phyloP scores from a whole-genome alignment of 2,797 vertebrate species.

The Parauchenoglanis ngamensis region DNA sequence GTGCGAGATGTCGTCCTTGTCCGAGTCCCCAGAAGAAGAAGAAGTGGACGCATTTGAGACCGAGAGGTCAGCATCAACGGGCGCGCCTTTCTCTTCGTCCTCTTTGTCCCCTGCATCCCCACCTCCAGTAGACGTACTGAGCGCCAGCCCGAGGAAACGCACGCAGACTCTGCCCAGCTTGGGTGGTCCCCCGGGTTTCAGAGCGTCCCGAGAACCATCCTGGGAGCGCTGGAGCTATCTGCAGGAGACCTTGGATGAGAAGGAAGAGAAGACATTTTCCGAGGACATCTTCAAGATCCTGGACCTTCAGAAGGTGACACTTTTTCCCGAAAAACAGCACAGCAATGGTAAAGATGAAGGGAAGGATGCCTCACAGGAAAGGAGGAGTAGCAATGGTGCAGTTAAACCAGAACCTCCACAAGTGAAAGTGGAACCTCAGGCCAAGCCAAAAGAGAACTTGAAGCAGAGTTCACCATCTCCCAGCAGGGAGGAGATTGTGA shows the following conservation, averaged over 20 bases:
- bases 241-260: slow-evolving; percentile 69
- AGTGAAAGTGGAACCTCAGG: slow-evolving; percentile 32
- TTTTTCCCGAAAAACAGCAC: slow-evolving; percentile 46
- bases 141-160: slow-evolving; percentile 81
- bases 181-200: slow-evolving; percentile 66
- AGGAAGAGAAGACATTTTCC: slow-evolving; percentile 80
- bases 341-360: slow-evolving; percentile 42
- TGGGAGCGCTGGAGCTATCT: slow-evolving; percentile 70
- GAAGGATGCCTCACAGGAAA: slow-evolving; percentile 33
- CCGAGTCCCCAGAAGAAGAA: slow-evolving; percentile 73
- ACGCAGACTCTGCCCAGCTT: slow-evolving; percentile 90
- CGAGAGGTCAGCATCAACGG: slow-evolving; percentile 46
- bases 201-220: slow-evolving; percentile 61
- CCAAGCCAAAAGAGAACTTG: neutral
- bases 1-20: slow-evolving; percentile 65
- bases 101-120: slow-evolving; percentile 8
- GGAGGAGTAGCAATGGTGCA: slow-evolving; percentile 57
- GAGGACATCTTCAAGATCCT: slow-evolving; percentile 86
- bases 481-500: slow-evolving; percentile 29
- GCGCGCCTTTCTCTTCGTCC: neutral
- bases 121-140: slow-evolving; percentile 63
- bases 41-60: slow-evolving; percentile 67
- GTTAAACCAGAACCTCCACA: slow-evolving; percentile 52
- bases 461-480: slow-evolving; percentile 29
- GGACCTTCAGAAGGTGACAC: slow-evolving; percentile 71